Conservation (phyloP, 2,888 invertebrate species). For the Phengaris alcon region DNA sequence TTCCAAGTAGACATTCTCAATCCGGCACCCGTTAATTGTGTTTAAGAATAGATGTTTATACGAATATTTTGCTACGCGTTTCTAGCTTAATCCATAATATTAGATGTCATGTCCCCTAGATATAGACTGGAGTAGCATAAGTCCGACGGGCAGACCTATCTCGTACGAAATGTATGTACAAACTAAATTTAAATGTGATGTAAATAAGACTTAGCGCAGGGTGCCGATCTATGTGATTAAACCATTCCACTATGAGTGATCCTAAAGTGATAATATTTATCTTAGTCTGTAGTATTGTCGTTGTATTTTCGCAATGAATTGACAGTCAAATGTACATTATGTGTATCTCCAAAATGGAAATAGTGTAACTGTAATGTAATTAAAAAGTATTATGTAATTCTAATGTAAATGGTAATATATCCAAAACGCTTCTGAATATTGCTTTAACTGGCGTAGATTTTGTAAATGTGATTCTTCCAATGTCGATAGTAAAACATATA, state of each 20-base stretch:
- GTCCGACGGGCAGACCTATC: background rate
- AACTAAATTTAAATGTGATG: conserved; percentile 43
- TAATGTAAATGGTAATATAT: background rate
- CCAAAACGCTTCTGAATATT: conserved; percentile 10
- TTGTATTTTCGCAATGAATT: conserved; percentile 36
- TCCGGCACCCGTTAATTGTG: background rate
- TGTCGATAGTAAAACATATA: conserved; percentile 1
- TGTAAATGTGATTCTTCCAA: conserved; percentile 14
- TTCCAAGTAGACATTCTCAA: background rate
- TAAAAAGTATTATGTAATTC: background rate
- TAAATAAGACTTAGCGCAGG: conserved; percentile 50
- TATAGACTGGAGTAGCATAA: background rate
- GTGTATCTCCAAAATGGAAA: conserved; percentile 2
- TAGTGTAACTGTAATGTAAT: background rate
- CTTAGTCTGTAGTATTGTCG: conserved; percentile 34
- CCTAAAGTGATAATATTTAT: conserved; percentile 59
- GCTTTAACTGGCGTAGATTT: conserved; percentile 17
- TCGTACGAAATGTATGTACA: conserved; percentile 42
- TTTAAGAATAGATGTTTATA: background rate
- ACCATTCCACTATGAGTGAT: conserved; percentile 61
- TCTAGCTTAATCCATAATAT: background rate
- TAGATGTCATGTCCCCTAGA: background rate
- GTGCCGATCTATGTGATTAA: conserved; percentile 54
- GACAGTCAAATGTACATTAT: conserved; percentile 32
- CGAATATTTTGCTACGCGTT: conserved; percentile 8